Conservation (phyloP, 2,888 invertebrate species). For the Thyatira batis region DNA sequence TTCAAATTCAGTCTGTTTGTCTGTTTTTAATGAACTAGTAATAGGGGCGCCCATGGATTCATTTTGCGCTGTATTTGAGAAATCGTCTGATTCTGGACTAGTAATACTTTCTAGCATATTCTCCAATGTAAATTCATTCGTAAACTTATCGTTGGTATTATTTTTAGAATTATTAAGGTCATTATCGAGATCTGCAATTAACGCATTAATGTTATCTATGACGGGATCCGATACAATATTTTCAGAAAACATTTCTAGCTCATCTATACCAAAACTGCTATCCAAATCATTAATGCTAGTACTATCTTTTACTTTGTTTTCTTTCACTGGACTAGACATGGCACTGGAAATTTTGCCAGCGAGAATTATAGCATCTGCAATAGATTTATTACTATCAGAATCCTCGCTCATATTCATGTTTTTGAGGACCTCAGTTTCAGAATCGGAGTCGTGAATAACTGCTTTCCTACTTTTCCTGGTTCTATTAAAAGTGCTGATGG, state of each 20-base stretch:
- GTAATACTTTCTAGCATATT: constrained; percentile 52
- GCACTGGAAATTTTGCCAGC: not conserved
- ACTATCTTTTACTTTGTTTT: not conserved
- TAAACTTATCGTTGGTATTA: constrained; percentile 42
- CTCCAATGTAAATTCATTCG: constrained; percentile 52
- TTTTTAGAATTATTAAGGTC: constrained; percentile 51
- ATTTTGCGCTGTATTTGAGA: not conserved
- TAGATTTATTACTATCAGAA: not conserved
- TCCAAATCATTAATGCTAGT: constrained; percentile 17
- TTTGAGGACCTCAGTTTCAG: constrained; percentile 18
- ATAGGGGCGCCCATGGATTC: not conserved
- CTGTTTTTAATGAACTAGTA: not conserved
- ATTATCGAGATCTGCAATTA: constrained; percentile 66
- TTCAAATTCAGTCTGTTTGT: not conserved
- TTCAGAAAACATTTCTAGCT: constrained; percentile 65
- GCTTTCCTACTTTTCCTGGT: constrained; percentile 40
- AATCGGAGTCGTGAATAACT: constrained; percentile 50
- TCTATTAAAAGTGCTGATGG: constrained; percentile 16
- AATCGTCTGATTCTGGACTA: constrained; percentile 22
- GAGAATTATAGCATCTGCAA: not conserved
- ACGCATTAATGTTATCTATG: constrained; percentile 64
- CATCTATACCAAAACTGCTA: constrained; percentile 54
- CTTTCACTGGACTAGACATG: not conserved
- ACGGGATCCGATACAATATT: constrained; percentile 55
- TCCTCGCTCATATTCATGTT: not conserved